Evolutionary conservation across 2,888 invertebrate species (phyloP).

Genomic region (Eueremaeus valkanovi): DNA sequence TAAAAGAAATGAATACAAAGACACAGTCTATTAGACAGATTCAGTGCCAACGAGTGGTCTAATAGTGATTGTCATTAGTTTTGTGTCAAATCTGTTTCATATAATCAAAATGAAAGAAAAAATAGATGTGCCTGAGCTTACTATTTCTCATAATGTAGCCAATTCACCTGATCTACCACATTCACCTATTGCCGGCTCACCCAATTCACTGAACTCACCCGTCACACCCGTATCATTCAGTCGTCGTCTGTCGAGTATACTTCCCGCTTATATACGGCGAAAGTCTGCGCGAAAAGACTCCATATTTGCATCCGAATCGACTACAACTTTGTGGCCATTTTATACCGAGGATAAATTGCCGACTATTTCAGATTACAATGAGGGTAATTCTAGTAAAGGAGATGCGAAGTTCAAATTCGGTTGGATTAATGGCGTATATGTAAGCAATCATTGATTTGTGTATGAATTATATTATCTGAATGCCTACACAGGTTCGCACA

Average conservation of each 20-base stretch:
- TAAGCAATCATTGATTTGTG: conserved; percentile 5
- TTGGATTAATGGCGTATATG: conserved; percentile 43
- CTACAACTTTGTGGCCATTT: conserved; percentile 35
- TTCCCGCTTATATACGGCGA: conserved; percentile 37
- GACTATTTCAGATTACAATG: conserved; percentile 23
- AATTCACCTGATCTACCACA: too few relatives aligned
- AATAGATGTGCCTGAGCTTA: too few relatives aligned
- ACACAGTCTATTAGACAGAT: too few relatives aligned
- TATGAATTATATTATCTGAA: not conserved
- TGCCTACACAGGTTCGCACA: conserved; percentile 38
- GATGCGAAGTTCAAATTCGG: conserved; percentile 39
- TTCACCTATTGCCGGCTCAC: too few relatives aligned
- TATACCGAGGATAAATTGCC: conserved; percentile 34
- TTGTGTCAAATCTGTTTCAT: too few relatives aligned
- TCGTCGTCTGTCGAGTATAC: conserved; percentile 21
- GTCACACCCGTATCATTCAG: not conserved
- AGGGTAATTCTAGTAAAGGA: not conserved
- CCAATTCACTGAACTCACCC: not conserved
- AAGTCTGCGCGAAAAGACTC: conserved; percentile 39
- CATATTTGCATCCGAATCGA: conserved; percentile 38
- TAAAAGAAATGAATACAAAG: too few relatives aligned
- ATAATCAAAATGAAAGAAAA: too few relatives aligned
- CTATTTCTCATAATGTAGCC: too few relatives aligned
- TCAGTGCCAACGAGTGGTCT: too few relatives aligned
- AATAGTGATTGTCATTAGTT: too few relatives aligned